Percentiles rank a stretch among this genome's conserved stretches.
phyloP scores from a whole-genome alignment of 2,113 vertebrate species.

The Motacilla tschutschensis region DNA sequence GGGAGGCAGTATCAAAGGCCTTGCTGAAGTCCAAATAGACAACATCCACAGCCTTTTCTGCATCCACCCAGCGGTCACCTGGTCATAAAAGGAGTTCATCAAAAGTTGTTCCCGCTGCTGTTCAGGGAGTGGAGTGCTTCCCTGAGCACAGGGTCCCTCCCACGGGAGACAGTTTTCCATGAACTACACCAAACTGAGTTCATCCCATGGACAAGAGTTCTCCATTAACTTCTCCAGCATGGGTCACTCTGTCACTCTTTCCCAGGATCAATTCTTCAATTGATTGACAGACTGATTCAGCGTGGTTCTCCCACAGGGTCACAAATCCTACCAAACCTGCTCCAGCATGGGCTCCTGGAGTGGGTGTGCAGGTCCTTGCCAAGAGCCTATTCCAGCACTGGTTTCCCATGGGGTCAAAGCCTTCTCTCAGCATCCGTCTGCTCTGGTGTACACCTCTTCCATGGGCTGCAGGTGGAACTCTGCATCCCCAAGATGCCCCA shows the following conservation, averaged over 20 bases:
- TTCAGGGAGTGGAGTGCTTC: background rate
- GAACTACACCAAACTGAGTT: background rate
- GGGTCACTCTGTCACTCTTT: background rate
- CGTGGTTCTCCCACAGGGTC: fast-evolving
- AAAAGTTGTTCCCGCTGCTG: background rate
- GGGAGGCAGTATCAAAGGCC: background rate
- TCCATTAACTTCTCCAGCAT: background rate
- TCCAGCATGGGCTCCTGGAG: background rate
- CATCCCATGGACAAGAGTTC: background rate
- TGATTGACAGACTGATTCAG: background rate
- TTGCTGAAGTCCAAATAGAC: background rate
- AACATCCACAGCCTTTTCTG: background rate
- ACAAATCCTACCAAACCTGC: background rate
- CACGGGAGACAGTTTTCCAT: background rate
- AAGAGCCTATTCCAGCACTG: fast-evolving
- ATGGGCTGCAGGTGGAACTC: background rate
- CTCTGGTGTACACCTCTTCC: background rate
- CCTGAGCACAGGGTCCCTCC: fast-evolving
- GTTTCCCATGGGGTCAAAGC: background rate
- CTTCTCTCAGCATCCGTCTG: background rate
- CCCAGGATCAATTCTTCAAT: background rate
- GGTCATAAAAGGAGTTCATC: background rate
- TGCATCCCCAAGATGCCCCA: background rate
- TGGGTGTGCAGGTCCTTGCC: background rate
- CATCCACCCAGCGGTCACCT: fast-evolving